phyloP scores from a whole-genome alignment of 2,113 vertebrate genomes.

The Pollimyrus isidori region DNA sequence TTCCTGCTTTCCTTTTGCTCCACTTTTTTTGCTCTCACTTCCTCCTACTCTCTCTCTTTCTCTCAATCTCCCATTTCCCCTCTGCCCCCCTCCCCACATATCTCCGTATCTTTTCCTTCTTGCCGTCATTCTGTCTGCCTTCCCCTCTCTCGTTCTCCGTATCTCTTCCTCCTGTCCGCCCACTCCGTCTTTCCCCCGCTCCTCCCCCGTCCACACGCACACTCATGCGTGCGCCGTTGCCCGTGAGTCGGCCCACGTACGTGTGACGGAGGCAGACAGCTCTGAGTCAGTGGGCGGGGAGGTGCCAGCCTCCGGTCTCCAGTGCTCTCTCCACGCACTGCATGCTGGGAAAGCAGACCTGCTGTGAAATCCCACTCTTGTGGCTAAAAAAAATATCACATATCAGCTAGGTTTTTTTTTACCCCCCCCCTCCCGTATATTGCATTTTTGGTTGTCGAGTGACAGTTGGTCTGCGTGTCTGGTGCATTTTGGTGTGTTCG shows the following conservation, averaged over 20 bases:
- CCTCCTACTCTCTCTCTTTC: background rate
- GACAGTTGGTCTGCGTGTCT: background rate
- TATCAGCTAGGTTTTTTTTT: background rate
- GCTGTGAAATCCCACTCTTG: conserved; percentile 15
- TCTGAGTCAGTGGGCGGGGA: conserved; percentile 24
- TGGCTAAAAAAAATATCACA: conserved; percentile 6
- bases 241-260: conserved; percentile 7
- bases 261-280: conserved; percentile 26
- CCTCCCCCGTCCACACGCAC: background rate
- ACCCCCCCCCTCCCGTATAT: background rate
- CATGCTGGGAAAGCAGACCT: conserved; percentile 20
- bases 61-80: background rate
- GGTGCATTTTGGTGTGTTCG: background rate
- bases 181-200: conserved; percentile 1
- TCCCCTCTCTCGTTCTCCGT: background rate
- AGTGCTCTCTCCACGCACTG: background rate
- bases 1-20: conserved; percentile 19
- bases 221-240: conserved; percentile 29
- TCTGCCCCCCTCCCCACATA: conserved; percentile 16
- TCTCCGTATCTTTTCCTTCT: conserved; percentile 25
- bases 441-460: background rate
- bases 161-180: background rate
- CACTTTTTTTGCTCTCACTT: conserved; percentile 10
- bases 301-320: conserved; percentile 13
- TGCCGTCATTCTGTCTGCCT: background rate